phyloP scores from a whole-genome alignment of 2,888 invertebrate genomes.

The Adelphocoris suturalis region DNA sequence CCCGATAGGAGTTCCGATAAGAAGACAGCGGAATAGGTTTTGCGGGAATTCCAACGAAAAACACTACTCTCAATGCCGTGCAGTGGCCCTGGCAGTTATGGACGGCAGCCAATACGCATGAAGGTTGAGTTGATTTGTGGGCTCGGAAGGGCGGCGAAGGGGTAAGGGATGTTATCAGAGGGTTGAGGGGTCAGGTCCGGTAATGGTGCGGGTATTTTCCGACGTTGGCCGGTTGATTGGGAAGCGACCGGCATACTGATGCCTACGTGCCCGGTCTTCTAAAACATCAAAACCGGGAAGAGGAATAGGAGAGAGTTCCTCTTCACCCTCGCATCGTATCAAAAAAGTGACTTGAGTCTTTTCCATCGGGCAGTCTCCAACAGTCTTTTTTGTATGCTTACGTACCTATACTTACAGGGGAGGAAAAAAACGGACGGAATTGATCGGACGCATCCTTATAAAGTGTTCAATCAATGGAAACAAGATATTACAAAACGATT shows the following conservation, averaged over 20 bases:
- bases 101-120: slow-evolving; percentile 48
- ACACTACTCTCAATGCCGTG: neutral
- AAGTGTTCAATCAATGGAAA: no score
- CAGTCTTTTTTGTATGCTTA: neutral
- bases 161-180: slow-evolving; percentile 46
- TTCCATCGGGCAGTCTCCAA: neutral
- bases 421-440: neutral
- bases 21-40: slow-evolving; percentile 3
- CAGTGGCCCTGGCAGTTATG: slow-evolving; percentile 6
- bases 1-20: slow-evolving; percentile 1
- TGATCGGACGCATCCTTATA: neutral
- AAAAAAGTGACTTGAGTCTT: slow-evolving; percentile 37
- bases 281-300: slow-evolving; percentile 9
- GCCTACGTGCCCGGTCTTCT: slow-evolving; percentile 63
- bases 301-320: neutral
- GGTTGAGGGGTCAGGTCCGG: slow-evolving; percentile 51
- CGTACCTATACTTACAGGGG: neutral
- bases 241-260: slow-evolving; percentile 59
- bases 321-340: neutral
- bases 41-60: slow-evolving; percentile 35
- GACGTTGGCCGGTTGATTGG: slow-evolving; percentile 59
- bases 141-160: slow-evolving; percentile 6
- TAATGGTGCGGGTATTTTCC: slow-evolving; percentile 64
- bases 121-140: slow-evolving; percentile 44
- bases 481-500: no score